A percentile compares a stretch with the other conserved stretches of the same genome.
phyloP scores from a whole-genome alignment of 2,113 vertebrate species.

The Marmota monax region DNA sequence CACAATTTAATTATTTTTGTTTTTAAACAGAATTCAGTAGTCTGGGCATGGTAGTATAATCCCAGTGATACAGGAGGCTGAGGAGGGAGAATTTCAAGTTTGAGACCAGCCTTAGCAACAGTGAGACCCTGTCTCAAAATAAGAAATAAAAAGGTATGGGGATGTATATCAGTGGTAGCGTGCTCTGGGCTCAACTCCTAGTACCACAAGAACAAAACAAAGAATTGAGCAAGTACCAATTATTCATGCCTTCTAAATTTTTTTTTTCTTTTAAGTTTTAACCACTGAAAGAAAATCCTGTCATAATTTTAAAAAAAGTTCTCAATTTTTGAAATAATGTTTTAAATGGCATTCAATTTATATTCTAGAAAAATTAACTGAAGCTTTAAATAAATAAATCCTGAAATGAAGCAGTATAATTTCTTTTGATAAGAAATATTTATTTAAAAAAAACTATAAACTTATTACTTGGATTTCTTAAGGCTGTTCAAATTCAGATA shows the following conservation, averaged over 20 bases:
- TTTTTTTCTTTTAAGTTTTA: constrained; percentile 55
- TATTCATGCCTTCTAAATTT: neutral
- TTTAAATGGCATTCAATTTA: neutral
- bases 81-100: neutral
- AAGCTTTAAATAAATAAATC: neutral
- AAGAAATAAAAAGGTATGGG: neutral
- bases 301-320: constrained; percentile 7
- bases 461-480: neutral
- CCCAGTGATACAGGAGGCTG: neutral
- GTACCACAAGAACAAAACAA: neutral
- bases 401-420: neutral
- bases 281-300: neutral
- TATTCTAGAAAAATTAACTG: constrained; percentile 4
- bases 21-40: neutral
- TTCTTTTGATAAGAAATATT: constrained; percentile 29
- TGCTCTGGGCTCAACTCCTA: neutral
- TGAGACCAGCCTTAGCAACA: neutral
- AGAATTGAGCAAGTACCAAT: neutral
- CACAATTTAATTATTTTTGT: neutral
- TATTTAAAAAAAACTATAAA: neutral
- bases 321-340: constrained; percentile 21
- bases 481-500: neutral
- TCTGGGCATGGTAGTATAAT: neutral
- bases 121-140: neutral
- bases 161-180: neutral